These are phyloP conservation scores for Isoperla grammatica DNA, from an alignment of 2,888 invertebrate genomes.

Conservation along the genomic window DNA sequence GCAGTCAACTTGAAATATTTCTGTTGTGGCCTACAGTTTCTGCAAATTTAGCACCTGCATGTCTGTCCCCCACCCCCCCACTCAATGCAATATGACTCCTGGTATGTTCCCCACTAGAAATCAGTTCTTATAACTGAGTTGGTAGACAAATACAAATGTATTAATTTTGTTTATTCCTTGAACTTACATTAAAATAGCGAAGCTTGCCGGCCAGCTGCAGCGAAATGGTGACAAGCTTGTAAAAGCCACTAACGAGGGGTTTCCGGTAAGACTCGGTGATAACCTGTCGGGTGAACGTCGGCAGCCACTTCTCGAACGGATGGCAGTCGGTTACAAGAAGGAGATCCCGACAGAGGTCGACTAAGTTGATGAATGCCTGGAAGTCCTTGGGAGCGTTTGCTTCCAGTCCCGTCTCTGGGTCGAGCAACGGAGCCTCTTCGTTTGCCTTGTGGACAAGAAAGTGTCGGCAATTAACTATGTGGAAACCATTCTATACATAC, in stretches of 20 bases:
- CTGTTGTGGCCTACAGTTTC: too few relatives aligned
- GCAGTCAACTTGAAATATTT: too few relatives aligned
- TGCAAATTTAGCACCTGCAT: too few relatives aligned
- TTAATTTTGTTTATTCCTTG: too few relatives aligned
- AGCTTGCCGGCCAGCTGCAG: slow-evolving; percentile 46
- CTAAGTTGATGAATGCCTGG: slow-evolving; percentile 60
- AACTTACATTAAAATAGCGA: slow-evolving; percentile 39
- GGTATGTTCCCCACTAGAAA: too few relatives aligned
- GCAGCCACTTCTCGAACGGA: slow-evolving; percentile 48
- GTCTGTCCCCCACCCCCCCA: too few relatives aligned
- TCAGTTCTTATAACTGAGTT: too few relatives aligned
- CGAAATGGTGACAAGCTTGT: slow-evolving; percentile 52
- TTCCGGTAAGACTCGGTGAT: slow-evolving; percentile 51
- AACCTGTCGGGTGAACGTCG: slow-evolving; percentile 48
- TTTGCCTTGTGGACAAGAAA: too few relatives aligned
- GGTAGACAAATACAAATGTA: too few relatives aligned
- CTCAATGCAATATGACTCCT: too few relatives aligned
- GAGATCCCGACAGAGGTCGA: slow-evolving; percentile 55
- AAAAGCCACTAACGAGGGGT: slow-evolving; percentile 62
- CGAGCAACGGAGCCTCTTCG: slow-evolving; percentile 21
- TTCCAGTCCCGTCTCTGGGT: slow-evolving; percentile 42
- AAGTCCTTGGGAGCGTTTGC: slow-evolving; percentile 53
- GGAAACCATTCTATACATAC: too few relatives aligned
- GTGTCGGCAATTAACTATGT: too few relatives aligned
- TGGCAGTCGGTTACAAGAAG: slow-evolving; percentile 44